Evolutionary conservation across 2,888 invertebrate genomes (phyloP), one percentile per base, ranked within the genome.

Genomic region (Pterobdella sp.): DNA sequence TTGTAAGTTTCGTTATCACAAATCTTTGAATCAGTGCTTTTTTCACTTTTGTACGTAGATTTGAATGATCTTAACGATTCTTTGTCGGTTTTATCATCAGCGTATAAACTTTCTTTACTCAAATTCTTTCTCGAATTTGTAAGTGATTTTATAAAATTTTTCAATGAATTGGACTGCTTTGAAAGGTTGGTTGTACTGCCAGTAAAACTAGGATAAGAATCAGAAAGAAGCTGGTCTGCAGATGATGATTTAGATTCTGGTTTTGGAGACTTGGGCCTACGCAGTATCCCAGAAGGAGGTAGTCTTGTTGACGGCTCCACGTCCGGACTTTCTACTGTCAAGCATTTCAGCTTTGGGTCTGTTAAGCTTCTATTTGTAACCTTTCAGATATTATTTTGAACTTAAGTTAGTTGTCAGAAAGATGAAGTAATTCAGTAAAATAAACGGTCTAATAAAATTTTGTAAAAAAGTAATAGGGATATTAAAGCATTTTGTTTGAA

Each of bases 291-390:
- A 0, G 60, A 56, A 26, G 71, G 71, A n/a, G 71, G 71, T 14
- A 71, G 71, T 7, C 63, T 71, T 10, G 71, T 18, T 1, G 56
- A 56, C 32, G 35, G 63, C 7, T 71, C 71, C 26, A 32, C 34
- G 36, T 37, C n/a, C 7, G 71, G 14, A 1, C 36, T 32, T 52
- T 52, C 69, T 31, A 52, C 7, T 26, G 49, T 49, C 22, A 35
- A 31, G n/a, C 26, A 35, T 32, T 71, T 71, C 37, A 71, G 31
- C 29, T 63, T 71, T 14, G 71, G 71, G 36, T 71, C 71, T 1
- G 71, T 71, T 37, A 71, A 63, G 31, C 71, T 71, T 36, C 71
- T 56, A 18, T 26, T 71, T 18, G 31, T n/a, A 18, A 63, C 63
- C 71, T 71, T n/a, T n/a, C n/a, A n/a, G n/a, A n/a, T n/a, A n/a